Percentiles rank a stretch among this genome's conserved stretches.
Evolutionary conservation across 2,888 invertebrate genomes (phyloP).

Genomic region (Bibio marci): DNA sequence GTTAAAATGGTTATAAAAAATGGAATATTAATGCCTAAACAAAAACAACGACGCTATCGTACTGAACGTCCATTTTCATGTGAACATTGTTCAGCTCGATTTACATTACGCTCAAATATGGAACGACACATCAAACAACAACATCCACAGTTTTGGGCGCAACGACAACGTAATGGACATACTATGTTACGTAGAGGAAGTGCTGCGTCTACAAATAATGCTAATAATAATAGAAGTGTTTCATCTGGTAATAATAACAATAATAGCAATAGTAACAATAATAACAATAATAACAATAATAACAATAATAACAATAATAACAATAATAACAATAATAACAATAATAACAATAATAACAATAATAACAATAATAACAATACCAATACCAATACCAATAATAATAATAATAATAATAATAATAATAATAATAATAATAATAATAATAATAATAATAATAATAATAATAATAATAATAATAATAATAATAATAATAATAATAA

Average conservation of each 20-base stretch:
- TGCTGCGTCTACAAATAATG: constrained; percentile 6
- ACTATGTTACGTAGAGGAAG: constrained; percentile 26
- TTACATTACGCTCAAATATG: constrained; percentile 87
- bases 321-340: constrained; percentile 6
- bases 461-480: constrained; percentile 1
- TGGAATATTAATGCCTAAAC: constrained; percentile 78
- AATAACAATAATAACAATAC: no score
- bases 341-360: constrained; percentile 7
- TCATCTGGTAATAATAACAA: constrained; percentile 3
- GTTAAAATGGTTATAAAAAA: constrained; percentile 82
- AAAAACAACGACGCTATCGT: constrained; percentile 75
- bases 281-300: no score
- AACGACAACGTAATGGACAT: constrained; percentile 47
- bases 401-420: constrained; percentile 6
- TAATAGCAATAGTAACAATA: no score
- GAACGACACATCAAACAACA: constrained; percentile 88
- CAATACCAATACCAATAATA: no score
- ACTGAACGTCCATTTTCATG: constrained; percentile 84
- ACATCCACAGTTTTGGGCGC: constrained; percentile 80
- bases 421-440: neutral
- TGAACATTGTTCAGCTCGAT: constrained; percentile 76
- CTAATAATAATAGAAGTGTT: no score
- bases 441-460: neutral
- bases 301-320: no score
- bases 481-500: no score